Conservation (phyloP, 1,140 invertebrate species). For the Tigriopus japonicus region DNA sequence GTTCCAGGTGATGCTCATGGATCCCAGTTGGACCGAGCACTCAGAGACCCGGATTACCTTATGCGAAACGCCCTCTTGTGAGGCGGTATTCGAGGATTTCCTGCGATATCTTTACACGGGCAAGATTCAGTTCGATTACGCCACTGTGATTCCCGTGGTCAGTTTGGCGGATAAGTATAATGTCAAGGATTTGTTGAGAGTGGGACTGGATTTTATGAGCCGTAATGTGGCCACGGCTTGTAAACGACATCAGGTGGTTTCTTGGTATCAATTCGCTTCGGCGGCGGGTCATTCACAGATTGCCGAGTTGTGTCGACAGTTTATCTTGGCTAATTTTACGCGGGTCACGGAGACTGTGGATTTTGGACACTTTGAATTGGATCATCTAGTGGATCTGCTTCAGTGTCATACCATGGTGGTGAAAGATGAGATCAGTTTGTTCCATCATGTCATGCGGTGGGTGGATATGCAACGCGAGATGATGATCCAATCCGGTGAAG, state of each 20-base stretch:
- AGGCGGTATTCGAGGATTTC: slow-evolving; percentile 67
- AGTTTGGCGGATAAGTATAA: slow-evolving; percentile 85
- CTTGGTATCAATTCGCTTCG: slow-evolving; percentile 73
- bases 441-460: slow-evolving; percentile 33
- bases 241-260: slow-evolving; percentile 52
- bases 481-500: background rate
- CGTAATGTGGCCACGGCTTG: slow-evolving; percentile 64
- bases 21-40: slow-evolving; percentile 75
- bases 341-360: slow-evolving; percentile 53
- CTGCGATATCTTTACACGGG: slow-evolving; percentile 83
- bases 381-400: slow-evolving; percentile 52
- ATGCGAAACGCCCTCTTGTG: slow-evolving; percentile 63
- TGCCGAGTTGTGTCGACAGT: slow-evolving; percentile 51
- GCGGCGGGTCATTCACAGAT: slow-evolving; percentile 58
- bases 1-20: slow-evolving; percentile 64
- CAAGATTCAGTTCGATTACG: slow-evolving; percentile 58
- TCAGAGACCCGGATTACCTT: slow-evolving; percentile 59
- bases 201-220: slow-evolving; percentile 72
- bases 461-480: slow-evolving; percentile 18
- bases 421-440: slow-evolving; percentile 66
- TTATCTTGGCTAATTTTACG: slow-evolving; percentile 80
- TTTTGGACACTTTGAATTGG: slow-evolving; percentile 59
- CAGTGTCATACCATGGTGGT: slow-evolving; percentile 72
- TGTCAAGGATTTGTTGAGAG: slow-evolving; percentile 60
- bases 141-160: slow-evolving; percentile 61